phyloP scores from a whole-genome alignment of 2,113 vertebrate species.

The Cyanistes caeruleus region DNA sequence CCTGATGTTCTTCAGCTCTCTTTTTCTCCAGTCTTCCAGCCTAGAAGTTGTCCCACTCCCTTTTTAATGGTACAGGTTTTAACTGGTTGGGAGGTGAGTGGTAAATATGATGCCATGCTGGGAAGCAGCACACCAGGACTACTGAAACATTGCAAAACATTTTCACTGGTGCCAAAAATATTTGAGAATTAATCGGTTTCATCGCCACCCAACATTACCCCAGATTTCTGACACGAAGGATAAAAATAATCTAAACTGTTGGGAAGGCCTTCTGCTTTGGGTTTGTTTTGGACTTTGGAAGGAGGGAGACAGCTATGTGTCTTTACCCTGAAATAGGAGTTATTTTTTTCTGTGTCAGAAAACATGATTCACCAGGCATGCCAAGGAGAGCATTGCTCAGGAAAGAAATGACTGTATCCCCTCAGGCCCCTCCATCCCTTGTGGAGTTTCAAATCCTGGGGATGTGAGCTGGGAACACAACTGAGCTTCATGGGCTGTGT shows the following conservation, averaged over 20 bases:
- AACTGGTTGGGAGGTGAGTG: neutral
- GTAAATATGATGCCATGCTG: neutral
- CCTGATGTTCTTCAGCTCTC: neutral
- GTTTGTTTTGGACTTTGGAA: neutral
- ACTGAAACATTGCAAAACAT: neutral
- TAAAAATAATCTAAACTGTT: neutral
- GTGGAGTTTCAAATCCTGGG: neutral
- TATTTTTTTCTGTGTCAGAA: neutral
- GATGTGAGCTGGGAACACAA: neutral
- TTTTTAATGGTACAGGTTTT: neutral
- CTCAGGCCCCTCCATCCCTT: neutral
- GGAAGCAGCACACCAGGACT: neutral
- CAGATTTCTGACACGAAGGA: neutral
- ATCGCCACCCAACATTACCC: neutral
- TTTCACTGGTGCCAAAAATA: neutral
- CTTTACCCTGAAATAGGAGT: neutral
- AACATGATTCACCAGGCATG: neutral
- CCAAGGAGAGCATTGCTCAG: neutral
- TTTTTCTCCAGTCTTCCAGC: neutral
- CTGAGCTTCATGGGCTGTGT: neutral
- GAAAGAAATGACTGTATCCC: neutral
- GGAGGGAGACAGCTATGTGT: neutral
- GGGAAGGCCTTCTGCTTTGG: neutral
- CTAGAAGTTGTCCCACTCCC: neutral
- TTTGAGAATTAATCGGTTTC: neutral